Evolutionary conservation across 2,113 vertebrate species (phyloP).

Genomic region (Drymodes brunneopygia): DNA sequence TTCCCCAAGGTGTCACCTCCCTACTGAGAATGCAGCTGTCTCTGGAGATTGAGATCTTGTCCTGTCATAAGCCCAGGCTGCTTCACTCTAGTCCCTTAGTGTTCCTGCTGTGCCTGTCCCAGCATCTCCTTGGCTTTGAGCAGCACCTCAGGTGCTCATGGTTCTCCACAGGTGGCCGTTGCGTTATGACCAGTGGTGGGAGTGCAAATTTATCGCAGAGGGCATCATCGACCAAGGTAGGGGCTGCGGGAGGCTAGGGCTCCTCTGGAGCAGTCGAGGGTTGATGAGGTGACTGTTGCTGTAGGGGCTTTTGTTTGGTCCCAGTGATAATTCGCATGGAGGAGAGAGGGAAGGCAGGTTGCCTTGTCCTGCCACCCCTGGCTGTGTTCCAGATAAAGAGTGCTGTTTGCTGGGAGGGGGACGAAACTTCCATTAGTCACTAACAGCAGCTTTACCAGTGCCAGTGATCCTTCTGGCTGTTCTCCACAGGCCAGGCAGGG

Average conservation of each 20-base stretch:
- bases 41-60: neutral
- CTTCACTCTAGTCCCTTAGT: neutral
- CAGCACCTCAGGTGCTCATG: neutral
- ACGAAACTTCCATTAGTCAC: neutral
- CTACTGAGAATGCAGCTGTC: neutral
- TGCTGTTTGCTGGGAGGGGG: neutral
- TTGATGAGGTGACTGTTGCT: neutral
- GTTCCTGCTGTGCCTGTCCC: neutral
- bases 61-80: neutral
- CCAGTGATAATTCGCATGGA: neutral
- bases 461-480: neutral
- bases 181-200: constrained; percentile 98
- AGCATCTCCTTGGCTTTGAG: neutral
- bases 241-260: neutral
- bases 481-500: neutral
- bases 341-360: neutral
- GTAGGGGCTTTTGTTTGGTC: neutral
- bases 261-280: neutral
- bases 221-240: constrained; percentile 97
- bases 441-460: neutral
- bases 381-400: neutral
- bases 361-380: neutral
- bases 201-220: constrained; percentile 98
- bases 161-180: constrained; percentile 85
- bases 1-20: neutral